Base-by-base conservation (phyloP, 2,888 invertebrate species). In the Nudaria mundana region DNA sequence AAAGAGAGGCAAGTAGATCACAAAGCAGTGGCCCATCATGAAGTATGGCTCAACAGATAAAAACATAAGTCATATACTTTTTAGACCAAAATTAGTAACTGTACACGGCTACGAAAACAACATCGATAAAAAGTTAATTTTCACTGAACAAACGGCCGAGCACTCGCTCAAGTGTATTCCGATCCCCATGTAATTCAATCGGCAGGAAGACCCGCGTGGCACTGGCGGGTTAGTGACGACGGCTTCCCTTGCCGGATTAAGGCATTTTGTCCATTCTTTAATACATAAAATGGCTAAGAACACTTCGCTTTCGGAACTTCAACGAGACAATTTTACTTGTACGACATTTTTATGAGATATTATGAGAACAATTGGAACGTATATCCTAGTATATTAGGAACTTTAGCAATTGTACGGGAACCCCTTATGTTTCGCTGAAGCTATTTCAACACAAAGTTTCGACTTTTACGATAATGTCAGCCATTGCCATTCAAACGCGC, bases 401-500 rank as follows among this genome's bases (percentile, higher is more conserved):
- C 76, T 88, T 86, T 74, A 75, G 83, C 87, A 88, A 87, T 87
- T 77, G 86, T 83, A 85, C 76, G 81, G 77, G 81, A 82, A 81
- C 83, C 86, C 86, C 85, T 86, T 85, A 85, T 87, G 86, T 86
- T 86, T 85, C 73, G 82, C 63, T 66, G 72, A 70, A 75, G 84
- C 84, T 78, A 76, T 85, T 84, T 72, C 80, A 74, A 81, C 81
- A 73, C 77, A 81, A 86, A 88, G 83, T 87, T 86, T 72, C 81
- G 71, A 81, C 86, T 86, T 87, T 87, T 86, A 87, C 87, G 87
- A 84, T 88, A 87, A 88, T 87, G 86, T 81, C 85, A 82, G 84
- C 82, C 86, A 81, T 88, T 87, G 85, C 85, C 84, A 85, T 87
- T 85, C 85, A 83, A 83, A 86, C 83, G 76, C 80, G 85, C 79